A percentile compares a stretch with the other conserved stretches of the same genome.
Conservation (phyloP, 1,140 invertebrate genomes). For the Camponotus floridanus region DNA sequence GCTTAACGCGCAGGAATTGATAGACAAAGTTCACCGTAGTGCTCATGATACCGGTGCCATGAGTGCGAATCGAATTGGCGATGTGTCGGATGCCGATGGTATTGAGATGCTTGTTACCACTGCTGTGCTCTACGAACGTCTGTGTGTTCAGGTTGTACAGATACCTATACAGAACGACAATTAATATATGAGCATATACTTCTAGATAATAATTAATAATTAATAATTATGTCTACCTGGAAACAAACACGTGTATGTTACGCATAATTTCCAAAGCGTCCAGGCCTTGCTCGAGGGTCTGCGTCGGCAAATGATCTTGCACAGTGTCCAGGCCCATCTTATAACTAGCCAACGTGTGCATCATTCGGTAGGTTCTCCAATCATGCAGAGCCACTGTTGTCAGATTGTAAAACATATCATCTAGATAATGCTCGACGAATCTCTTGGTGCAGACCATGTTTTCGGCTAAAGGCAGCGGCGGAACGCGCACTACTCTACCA, state of each 20-base stretch:
- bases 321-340: slow-evolving; percentile 94
- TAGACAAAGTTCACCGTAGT: slow-evolving; percentile 99
- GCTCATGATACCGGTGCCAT: slow-evolving; percentile 99
- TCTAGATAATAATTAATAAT: slow-evolving; percentile 6
- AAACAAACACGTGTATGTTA: slow-evolving; percentile 98
- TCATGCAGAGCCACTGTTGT: slow-evolving; percentile 99
- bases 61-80: slow-evolving; percentile 98
- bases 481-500: slow-evolving; percentile 76
- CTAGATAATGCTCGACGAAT: slow-evolving; percentile 95
- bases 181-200: neutral
- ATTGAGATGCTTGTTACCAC: slow-evolving; percentile 97
- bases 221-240: slow-evolving; percentile 84
- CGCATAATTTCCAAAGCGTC: slow-evolving; percentile 99
- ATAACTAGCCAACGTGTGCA: slow-evolving; percentile 96
- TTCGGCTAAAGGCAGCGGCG: slow-evolving; percentile 76
- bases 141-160: slow-evolving; percentile 99
- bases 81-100: slow-evolving; percentile 98
- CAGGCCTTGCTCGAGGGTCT: slow-evolving; percentile 98
- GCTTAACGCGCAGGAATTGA: slow-evolving; percentile 97
- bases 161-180: slow-evolving; percentile 86
- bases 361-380: slow-evolving; percentile 98
- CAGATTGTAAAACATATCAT: slow-evolving; percentile 98
- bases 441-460: slow-evolving; percentile 80
- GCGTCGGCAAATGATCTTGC: slow-evolving; percentile 97
- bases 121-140: slow-evolving; percentile 97